Evolutionary conservation across 2,888 invertebrate species (phyloP), one percentile per base, ranked within the genome.

Genomic region (Amorpha juglandis): DNA sequence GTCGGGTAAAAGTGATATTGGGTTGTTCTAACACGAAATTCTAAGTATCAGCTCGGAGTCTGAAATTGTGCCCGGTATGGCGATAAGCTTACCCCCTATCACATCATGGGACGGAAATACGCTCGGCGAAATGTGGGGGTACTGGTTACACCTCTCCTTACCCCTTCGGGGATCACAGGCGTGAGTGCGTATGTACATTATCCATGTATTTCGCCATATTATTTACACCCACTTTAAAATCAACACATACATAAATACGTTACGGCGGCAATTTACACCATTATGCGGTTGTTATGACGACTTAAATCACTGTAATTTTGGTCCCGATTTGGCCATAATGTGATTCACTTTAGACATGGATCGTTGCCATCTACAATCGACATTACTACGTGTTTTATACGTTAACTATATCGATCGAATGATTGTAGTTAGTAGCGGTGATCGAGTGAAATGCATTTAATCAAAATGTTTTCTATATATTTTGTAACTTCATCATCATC

Each of bases 251-350:
- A 19, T 12, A 6, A 27, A 27, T 27, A 27, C 27, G 27, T 12
- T 14, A 52, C 12, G 27, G 21, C 19, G 12, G 58, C 42, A 42
- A 58, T 58, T 53, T 35, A 1, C 38, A 42, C 42, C 58, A 42
- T 38, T 38, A 38, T 19, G 6, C 38, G 19, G 58, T 58, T 6
- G 38, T 58, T 42, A 55, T 58, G 42, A 38, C 58, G 42, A 16
- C 58, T 19, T 19, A 58, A 58, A 58, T 58, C 12, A 58, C 42
- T 14, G 19, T 58, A 58, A 58, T 58, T 19, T 16, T 58, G 19
- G 11, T 4, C 19, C 42, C 58, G 42, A 58, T 42, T 58, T 58
- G 58, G 16, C 42, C 58, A 42, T 42, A 58, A 58, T 58, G 42
- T 53, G 33, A 35, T 38, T 38, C 58, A 19, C 16, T 42, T 58